These are phyloP conservation scores for Furcula furcula DNA, from an alignment of 2,888 invertebrate species.

Conservation along the genomic window DNA sequence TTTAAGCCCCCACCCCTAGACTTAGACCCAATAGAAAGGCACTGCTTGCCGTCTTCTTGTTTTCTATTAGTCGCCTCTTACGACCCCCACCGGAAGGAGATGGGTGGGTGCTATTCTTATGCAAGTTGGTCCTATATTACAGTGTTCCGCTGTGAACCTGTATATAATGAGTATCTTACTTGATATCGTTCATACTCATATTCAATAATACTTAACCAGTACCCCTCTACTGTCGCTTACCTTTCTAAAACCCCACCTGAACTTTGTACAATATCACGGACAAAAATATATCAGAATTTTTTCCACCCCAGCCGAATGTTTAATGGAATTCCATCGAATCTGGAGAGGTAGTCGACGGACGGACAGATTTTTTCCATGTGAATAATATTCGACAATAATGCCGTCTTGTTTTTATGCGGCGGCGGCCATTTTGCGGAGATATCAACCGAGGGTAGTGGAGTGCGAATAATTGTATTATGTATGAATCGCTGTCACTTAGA, in stretches of 20 bases:
- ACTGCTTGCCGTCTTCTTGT: too few relatives aligned
- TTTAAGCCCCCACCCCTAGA: too few relatives aligned
- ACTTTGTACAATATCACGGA: background rate
- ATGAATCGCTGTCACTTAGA: background rate
- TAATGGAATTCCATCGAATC: constrained; percentile 18
- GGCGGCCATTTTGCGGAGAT: constrained; percentile 6
- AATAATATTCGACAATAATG: constrained; percentile 20
- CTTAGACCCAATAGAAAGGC: too few relatives aligned
- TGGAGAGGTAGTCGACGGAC: constrained; percentile 5
- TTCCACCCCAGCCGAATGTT: constrained; percentile 8
- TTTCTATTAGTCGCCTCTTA: too few relatives aligned
- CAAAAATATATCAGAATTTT: background rate
- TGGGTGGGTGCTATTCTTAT: too few relatives aligned
- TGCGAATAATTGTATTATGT: constrained; percentile 13
- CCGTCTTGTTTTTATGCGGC: constrained; percentile 6
- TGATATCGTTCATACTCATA: too few relatives aligned
- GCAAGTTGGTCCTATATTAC: too few relatives aligned
- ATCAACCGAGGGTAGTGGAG: constrained; percentile 7
- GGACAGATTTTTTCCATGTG: constrained; percentile 17
- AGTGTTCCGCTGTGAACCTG: too few relatives aligned
- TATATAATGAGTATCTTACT: too few relatives aligned
- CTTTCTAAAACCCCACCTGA: background rate
- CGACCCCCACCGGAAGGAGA: too few relatives aligned
- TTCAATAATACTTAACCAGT: too few relatives aligned
- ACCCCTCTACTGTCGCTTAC: constrained; percentile 3